phyloP scores from a whole-genome alignment of 2,888 invertebrate genomes.

The Pimpla rufipes region DNA sequence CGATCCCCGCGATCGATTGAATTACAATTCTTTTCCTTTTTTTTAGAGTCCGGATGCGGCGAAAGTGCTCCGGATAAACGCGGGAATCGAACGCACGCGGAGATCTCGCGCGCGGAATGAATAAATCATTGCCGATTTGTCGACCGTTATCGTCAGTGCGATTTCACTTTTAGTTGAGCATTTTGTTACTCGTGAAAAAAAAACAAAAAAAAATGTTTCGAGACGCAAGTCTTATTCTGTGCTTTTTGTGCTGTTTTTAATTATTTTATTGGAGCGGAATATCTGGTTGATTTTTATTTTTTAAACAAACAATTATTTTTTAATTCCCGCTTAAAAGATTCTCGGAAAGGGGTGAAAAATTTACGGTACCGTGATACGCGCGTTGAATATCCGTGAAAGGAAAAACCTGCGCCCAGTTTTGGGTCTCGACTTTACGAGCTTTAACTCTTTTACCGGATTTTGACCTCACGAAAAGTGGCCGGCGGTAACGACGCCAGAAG shows the following conservation, averaged over 20 bases:
- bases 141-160: neutral
- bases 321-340: neutral
- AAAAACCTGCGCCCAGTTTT: conserved; percentile 45
- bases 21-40: conserved; percentile 70
- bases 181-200: neutral
- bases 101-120: neutral
- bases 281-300: neutral
- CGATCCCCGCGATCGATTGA: conserved; percentile 72
- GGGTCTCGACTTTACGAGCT: conserved; percentile 50
- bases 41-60: conserved; percentile 63
- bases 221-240: too few species aligned
- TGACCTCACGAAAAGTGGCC: conserved; percentile 16
- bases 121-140: conserved; percentile 30
- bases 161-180: conserved; percentile 19
- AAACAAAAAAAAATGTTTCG: too few species aligned
- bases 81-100: conserved; percentile 27
- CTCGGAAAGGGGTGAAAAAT: neutral
- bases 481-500: neutral
- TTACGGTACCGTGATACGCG: neutral
- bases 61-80: conserved; percentile 61
- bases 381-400: conserved; percentile 21
- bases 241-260: too few species aligned
- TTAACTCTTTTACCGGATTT: conserved; percentile 56
- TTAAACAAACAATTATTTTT: neutral
- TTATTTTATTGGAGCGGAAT: too few species aligned